Base-by-base conservation (phyloP, 2,888 invertebrate species). In the Pollenia labialis region DNA sequence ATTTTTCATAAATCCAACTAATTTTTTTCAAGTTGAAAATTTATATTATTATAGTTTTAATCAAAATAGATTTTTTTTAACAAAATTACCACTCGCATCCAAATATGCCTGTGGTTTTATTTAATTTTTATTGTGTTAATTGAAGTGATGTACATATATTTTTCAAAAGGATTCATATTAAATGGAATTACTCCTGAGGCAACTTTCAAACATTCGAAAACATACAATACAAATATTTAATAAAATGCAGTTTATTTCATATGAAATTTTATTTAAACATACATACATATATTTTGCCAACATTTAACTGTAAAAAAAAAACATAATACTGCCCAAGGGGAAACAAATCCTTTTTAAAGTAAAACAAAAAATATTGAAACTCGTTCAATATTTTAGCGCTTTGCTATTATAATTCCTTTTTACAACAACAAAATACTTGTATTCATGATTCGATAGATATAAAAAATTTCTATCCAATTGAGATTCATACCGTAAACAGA, bases 401-500 rank as follows among this genome's bases (percentile, higher is more conserved):
- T 54, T 18, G 12, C 18, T 50, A 18, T 2, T 16, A 7, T 23
- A 56, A 23, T 52, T 18, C 18, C 23, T 42, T 2, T 6, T 32
- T 6, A 32, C 4, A 32, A 32, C 32, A 52, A 52, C 1, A 52
- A 56, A 18, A 11, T 56, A 56, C 10, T 11, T 18, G 23, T 56
- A 23, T 23, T 56, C 11, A 23, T 56, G 23, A 23, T 11, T 4
- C 40, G n/a, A 60, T 18, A 14, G 18, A 60, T 74, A 11, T 58
- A 14, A 4, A 58, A 11, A 46, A 48, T 23, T 74, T 44, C 54
- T 46, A n/a, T 56, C n/a, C 56, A 56, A 72, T 72, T 72, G 18
- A 72, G 10, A 56, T 72, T 56, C 10, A 56, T 4, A 32, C 32
- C 0, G 4, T 32, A 32, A 32, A 32, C 32, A 32, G 32, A 32